These are phyloP conservation scores for Actenoides hombroni DNA, from an alignment of 2,113 vertebrate genomes.

Conservation along the genomic window DNA sequence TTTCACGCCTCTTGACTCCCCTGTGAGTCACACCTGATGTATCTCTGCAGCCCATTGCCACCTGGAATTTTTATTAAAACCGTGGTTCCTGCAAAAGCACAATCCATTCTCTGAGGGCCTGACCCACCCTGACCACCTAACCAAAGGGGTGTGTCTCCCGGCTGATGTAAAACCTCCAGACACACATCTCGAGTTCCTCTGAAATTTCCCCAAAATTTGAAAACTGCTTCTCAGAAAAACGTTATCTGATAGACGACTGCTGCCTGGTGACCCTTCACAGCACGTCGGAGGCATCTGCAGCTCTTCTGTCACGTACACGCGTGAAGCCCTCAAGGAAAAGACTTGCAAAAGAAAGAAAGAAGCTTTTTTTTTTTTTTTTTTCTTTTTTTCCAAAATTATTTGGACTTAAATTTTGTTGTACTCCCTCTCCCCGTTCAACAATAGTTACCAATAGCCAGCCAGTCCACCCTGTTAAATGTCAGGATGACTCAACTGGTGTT, in stretches of 20 bases:
- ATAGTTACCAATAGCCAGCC: neutral
- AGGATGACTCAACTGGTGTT: constrained; percentile 44
- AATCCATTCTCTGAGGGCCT: neutral
- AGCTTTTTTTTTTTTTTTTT: neutral
- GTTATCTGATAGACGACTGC: neutral
- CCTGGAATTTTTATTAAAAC: neutral
- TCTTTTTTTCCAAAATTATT: neutral
- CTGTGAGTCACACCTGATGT: accelerated
- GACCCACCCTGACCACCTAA: neutral
- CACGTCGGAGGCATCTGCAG: neutral
- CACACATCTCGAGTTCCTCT: neutral
- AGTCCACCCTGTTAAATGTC: neutral
- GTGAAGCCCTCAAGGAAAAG: neutral
- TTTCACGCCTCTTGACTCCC: neutral
- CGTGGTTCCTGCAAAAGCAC: neutral
- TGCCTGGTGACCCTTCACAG: neutral
- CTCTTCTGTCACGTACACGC: accelerated
- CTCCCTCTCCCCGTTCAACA: neutral
- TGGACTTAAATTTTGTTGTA: neutral
- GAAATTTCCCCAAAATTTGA: neutral
- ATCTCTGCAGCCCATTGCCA: neutral
- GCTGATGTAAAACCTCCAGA: neutral
- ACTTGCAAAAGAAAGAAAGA: neutral
- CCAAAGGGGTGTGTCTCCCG: neutral
- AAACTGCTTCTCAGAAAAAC: neutral